Evolutionary conservation across 2,113 vertebrate species (phyloP), one percentile per base, ranked within the genome.

Genomic region (Catagonus wagneri): DNA sequence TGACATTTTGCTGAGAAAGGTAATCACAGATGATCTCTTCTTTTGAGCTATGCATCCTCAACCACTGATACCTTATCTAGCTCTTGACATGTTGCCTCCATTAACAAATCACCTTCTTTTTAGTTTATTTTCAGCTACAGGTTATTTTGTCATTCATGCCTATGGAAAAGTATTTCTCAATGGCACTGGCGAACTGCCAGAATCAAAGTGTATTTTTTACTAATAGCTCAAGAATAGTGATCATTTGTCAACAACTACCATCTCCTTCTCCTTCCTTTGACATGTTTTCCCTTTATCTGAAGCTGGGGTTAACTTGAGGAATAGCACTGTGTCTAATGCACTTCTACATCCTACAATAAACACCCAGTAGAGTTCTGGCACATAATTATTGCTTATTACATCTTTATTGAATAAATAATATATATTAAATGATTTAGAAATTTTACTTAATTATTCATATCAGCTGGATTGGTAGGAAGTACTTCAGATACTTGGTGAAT

Each of bases 391-490:
- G 3, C 27, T 94, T 89, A 90, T 63, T 27, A 79, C 19, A 54
- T 74, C 11, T 50, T 94, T 79, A 61, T 1, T 80, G 36, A 78
- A 65, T 81, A 81, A 63, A 84, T 60, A 76, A 85, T 69, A 92
- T 5, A 20, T 75, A 69, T 79, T 36, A 22, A 69, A 60, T 25
- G 15, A 17, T 69, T 3, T 36, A 74, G 27, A 3, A 92, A 7
- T 87, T 94, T 84, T 74, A 58, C 2, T 76, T 25, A 87, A 83
- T 66, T 87, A 69, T 95, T 32, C 85, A 23, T 39, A 83, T 29
- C 39, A 86, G n/a, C 63, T 80, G 23, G 12, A 60, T 50, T 83
- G 65, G 9, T 25, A 95, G 22, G 52, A 85, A 94, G 54, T 7
- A 63, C 39, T 92, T 95, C 17, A 85, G 19, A 86, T 7, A 79